Evolutionary conservation across 2,797 vertebrate genomes (phyloP).

Genomic region (Dryobates pubescens): DNA sequence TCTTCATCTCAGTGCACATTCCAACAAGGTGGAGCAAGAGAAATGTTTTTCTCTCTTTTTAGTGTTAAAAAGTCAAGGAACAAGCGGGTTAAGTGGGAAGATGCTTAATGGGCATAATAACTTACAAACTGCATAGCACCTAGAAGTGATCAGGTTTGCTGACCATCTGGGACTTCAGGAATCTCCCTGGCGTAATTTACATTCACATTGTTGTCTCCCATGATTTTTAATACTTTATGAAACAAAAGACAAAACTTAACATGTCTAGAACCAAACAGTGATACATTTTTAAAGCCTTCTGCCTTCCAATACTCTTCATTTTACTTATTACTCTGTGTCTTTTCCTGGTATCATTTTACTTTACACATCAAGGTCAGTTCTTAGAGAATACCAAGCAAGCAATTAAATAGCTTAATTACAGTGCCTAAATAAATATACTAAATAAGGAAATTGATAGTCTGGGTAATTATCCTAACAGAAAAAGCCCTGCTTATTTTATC

Average conservation of each 20-base stretch:
- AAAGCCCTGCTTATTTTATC: slow-evolving; percentile 10
- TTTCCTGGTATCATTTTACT: not conserved
- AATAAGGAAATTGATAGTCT: not conserved
- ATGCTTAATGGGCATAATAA: not conserved
- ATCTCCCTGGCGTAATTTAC: not conserved
- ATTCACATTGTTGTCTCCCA: not conserved
- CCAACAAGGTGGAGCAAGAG: not conserved
- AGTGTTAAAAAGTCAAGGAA: not conserved
- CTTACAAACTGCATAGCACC: not conserved
- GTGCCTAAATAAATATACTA: slow-evolving; percentile 21
- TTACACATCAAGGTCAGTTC: not conserved
- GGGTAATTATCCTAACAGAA: not conserved
- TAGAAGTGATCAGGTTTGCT: not conserved
- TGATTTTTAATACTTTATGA: not conserved
- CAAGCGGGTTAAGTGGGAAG: not conserved
- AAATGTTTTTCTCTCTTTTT: not conserved
- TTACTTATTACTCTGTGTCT: not conserved
- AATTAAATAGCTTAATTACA: slow-evolving; percentile 32
- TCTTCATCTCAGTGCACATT: not conserved
- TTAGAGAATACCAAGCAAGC: not conserved
- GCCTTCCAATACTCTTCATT: not conserved
- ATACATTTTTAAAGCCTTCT: not conserved
- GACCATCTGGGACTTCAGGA: not conserved
- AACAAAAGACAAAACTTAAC: not conserved
- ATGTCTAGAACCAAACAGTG: not conserved